phyloP scores from a whole-genome alignment of 53 echinoderm and acorn worm species.

The Arbacia lixula region DNA sequence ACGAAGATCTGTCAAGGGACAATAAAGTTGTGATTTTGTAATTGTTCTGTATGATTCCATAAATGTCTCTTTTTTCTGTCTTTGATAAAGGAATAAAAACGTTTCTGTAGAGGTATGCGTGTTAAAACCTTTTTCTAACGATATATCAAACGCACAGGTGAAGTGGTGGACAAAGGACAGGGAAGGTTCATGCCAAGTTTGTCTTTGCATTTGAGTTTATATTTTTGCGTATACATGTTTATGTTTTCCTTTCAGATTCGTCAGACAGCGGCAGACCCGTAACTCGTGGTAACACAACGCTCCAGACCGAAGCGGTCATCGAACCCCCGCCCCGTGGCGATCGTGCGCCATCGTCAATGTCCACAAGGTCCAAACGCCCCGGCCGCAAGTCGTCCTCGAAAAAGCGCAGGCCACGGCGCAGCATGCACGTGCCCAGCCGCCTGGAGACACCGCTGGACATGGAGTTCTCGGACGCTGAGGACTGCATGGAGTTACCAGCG shows the following conservation, averaged over 20 bases:
- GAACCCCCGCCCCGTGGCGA: slow-evolving; percentile 77
- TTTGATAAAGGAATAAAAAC: too few species aligned
- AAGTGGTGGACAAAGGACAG: too few species aligned
- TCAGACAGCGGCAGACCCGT: slow-evolving; percentile 48
- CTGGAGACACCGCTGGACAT: slow-evolving; percentile 84
- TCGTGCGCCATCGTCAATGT: slow-evolving; percentile 13
- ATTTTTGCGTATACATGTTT: too few species aligned
- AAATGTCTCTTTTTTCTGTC: too few species aligned
- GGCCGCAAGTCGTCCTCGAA: neutral
- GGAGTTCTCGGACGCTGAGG: slow-evolving; percentile 61
- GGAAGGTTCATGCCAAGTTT: too few species aligned
- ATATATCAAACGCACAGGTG: too few species aligned
- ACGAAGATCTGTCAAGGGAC: too few species aligned
- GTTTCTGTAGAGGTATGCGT: too few species aligned
- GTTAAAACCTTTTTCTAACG: too few species aligned
- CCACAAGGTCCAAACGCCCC: neutral
- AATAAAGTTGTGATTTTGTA: too few species aligned
- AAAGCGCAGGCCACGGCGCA: slow-evolving; percentile 13
- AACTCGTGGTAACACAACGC: slow-evolving; percentile 53
- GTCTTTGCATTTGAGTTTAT: too few species aligned
- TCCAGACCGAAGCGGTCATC: slow-evolving; percentile 77
- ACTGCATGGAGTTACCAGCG: slow-evolving; percentile 55
- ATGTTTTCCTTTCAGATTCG: slow-evolving; percentile 58
- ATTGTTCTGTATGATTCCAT: too few species aligned
- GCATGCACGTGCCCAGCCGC: slow-evolving; percentile 70